Conservation (phyloP, 2,113 vertebrate species). For the Alouatta palliata region DNA sequence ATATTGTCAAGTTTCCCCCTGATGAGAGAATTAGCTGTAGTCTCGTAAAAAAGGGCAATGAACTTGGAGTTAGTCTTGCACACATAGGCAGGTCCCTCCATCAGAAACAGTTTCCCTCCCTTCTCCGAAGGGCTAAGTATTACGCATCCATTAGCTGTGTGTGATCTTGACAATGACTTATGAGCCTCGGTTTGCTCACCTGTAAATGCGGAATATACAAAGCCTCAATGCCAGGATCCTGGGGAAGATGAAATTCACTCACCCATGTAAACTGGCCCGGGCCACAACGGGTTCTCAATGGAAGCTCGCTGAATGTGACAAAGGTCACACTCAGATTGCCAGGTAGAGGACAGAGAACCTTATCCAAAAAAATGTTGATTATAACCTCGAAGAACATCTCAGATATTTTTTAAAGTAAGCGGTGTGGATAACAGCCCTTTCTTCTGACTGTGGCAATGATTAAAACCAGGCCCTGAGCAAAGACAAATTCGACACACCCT, state of each 20-base stretch:
- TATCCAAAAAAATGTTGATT: not conserved
- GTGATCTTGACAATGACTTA: not conserved
- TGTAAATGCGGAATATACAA: not conserved
- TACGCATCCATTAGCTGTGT: not conserved
- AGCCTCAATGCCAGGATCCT: not conserved
- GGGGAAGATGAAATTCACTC: not conserved
- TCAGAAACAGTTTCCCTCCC: not conserved
- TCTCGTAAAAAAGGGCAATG: not conserved
- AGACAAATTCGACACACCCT: constrained; percentile 66
- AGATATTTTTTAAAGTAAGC: constrained; percentile 27
- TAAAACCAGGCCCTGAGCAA: constrained; percentile 69
- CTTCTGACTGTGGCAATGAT: constrained; percentile 46
- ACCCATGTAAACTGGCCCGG: not conserved
- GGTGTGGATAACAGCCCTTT: constrained; percentile 45
- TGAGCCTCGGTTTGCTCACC: not conserved
- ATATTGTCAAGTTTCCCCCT: not conserved
- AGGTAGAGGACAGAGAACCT: not conserved
- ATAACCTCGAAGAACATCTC: constrained; percentile 42
- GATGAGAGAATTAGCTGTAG: not conserved
- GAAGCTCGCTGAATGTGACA: not conserved
- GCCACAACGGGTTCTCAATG: not conserved
- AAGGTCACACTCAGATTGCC: not conserved
- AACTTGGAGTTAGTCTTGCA: not conserved
- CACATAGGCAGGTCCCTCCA: not conserved
- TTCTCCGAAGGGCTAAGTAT: not conserved